Evolutionary conservation across 2,113 vertebrate species (phyloP), one percentile per base, ranked within the genome.

Genomic region (Tautogolabrus adspersus): DNA sequence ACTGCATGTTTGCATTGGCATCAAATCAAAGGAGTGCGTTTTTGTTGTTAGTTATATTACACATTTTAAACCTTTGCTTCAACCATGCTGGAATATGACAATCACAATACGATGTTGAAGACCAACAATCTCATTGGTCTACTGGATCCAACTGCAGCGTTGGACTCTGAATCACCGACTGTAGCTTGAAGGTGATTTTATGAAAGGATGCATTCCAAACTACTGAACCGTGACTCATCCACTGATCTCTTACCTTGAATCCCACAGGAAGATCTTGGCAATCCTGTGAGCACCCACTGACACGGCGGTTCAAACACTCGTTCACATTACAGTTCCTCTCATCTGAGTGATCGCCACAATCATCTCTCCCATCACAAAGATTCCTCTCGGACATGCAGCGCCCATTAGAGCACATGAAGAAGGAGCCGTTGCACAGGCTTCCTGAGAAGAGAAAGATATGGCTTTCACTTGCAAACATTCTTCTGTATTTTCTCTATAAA

Each of bases 331-430:
- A 99, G 93, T 95, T 97, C 82, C 92, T 96, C 86, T 99, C 98
- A 92, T 99, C 97, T 16, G 97, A 98, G 22, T 93, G 94, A 90
- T 99, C 98, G 0, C 95, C 96, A 65, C 97, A 99, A 80, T 99
- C 97, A 78, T 98, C 96, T 78, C 93, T 95, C 64, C 84, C 94
- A 86, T 99, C 95, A 82, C 98, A 99, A 22, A 98, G 93, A 81
- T 87, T 87, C 3, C 92, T 93, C 58, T 94, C 93, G 55, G 96
- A 93, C 80, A 99, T 95, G 89, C 98, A 99, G 84, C 96, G 97
- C 26, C 97, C 97, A 85, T 97, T 99, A 94, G 96, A 96, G 88
- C 98, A 99, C 96, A 98, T 96, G 94, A 98, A 99, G 95, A 97
- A 98, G 84, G 97, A 99, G 88, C 94, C 96, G 71, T 98, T 99